Conservation (phyloP, 2,888 invertebrate species). For the Panzeria rudis region DNA sequence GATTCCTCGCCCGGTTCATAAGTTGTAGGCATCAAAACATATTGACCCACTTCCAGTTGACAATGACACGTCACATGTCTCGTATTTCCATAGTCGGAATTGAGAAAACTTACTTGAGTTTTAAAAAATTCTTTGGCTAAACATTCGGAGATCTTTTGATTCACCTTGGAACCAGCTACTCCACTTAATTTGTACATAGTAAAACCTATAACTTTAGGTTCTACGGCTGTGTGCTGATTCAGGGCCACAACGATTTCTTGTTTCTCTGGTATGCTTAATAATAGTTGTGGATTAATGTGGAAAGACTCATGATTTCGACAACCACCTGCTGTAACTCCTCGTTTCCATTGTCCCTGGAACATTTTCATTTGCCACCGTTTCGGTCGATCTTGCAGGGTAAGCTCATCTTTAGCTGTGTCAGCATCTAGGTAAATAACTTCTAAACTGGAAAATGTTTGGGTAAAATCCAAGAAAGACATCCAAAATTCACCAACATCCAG, state of each 20-base stretch:
- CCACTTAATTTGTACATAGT: conserved; percentile 88
- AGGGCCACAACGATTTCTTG: conserved; percentile 93
- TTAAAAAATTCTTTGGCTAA: conserved; percentile 92
- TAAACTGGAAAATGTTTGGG: conserved; percentile 91
- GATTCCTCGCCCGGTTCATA: conserved; percentile 96
- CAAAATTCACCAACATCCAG: conserved; percentile 90
- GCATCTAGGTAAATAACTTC: conserved; percentile 94
- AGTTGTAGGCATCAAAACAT: conserved; percentile 94
- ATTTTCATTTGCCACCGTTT: conserved; percentile 93
- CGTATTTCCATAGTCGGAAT: conserved; percentile 96
- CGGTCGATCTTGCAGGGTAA: conserved; percentile 89
- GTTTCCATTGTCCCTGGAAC: conserved; percentile 93
- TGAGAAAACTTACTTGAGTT: conserved; percentile 92
- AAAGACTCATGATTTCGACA: conserved; percentile 96
- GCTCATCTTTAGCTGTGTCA: conserved; percentile 93
- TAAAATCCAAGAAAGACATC: conserved; percentile 93
- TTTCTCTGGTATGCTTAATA: conserved; percentile 90
- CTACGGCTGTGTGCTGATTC: conserved; percentile 95
- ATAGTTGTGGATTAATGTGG: conserved; percentile 96
- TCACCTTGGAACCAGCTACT: conserved; percentile 82
- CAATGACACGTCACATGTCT: conserved; percentile 93
- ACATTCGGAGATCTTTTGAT: conserved; percentile 87
- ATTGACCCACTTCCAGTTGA: conserved; percentile 91
- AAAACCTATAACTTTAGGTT: conserved; percentile 96
- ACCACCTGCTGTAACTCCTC: conserved; percentile 94